Conservation (phyloP, 1,140 invertebrate species). For the Augochlora pura region DNA sequence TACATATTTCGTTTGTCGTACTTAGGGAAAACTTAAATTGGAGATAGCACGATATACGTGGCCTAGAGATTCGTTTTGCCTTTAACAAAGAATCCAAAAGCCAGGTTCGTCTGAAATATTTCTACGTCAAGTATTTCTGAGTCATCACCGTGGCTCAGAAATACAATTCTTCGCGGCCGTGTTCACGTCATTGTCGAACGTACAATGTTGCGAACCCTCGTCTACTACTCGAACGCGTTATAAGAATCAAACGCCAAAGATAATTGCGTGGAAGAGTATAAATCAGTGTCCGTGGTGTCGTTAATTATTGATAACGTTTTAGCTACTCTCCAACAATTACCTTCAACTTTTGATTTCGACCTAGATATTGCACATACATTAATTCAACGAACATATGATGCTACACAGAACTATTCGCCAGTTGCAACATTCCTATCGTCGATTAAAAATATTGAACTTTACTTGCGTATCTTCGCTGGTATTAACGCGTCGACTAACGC, state of each 20-base stretch:
- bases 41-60: constrained; percentile 24
- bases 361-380: constrained; percentile 35
- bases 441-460: neutral
- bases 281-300: neutral
- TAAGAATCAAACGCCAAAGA: constrained; percentile 12
- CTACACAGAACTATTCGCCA: constrained; percentile 8
- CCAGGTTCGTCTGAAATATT: constrained; percentile 36
- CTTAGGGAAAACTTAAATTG: constrained; percentile 14
- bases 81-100: constrained; percentile 46
- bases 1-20: constrained; percentile 24
- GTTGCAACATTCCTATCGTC: neutral
- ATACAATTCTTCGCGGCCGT: constrained; percentile 3
- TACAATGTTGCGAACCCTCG: neutral
- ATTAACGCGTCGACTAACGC: too few species aligned
- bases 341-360: constrained; percentile 29
- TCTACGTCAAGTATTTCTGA: constrained; percentile 17
- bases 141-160: neutral
- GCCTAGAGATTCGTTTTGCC: constrained; percentile 52
- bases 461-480: too few species aligned
- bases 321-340: constrained; percentile 26
- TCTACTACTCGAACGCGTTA: constrained; percentile 1
- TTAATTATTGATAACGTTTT: constrained; percentile 6
- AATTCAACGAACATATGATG: constrained; percentile 2
- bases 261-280: constrained; percentile 17
- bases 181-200: neutral